Percentiles rank a stretch among this genome's conserved stretches.
Evolutionary conservation across 2,797 vertebrate species (phyloP).

Genomic region (Ctenosaura bakeri): DNA sequence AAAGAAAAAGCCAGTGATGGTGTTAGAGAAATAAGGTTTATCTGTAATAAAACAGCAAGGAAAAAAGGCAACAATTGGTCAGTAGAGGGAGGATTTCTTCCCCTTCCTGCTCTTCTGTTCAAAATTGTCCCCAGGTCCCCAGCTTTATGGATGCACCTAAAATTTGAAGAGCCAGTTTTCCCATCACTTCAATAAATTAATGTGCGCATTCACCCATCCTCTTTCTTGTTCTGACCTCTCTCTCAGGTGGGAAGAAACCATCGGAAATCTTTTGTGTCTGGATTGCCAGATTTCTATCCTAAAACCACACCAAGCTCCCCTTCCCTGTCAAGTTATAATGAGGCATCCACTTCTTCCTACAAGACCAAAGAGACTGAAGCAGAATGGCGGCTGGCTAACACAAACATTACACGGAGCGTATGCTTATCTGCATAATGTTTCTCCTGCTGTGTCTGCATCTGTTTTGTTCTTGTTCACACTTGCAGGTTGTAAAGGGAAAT

Average conservation of each 20-base stretch:
- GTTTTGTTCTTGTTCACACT: constrained; percentile 52
- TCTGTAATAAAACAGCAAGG: not conserved
- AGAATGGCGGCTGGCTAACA: not conserved
- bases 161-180: not conserved
- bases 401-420: constrained; percentile 10
- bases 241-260: not conserved
- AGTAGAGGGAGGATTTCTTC: not conserved
- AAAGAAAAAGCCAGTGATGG: too few relatives aligned
- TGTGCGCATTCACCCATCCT: too few relatives aligned
- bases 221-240: not conserved
- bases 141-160: not conserved
- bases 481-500: constrained; percentile 36
- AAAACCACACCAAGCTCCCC: not conserved
- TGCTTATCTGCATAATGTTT: constrained; percentile 25
- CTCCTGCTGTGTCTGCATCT: constrained; percentile 47
- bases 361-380: not conserved
- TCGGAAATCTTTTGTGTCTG: not conserved
- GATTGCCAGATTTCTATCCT: not conserved
- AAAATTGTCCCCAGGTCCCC: not conserved
- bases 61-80: not conserved
- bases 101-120: not conserved
- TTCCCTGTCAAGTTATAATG: constrained; percentile 6
- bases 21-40: too few relatives aligned
- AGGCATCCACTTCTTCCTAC: not conserved
- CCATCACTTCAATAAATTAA: not conserved